Base-by-base conservation (phyloP, 1,140 invertebrate species). In the Onthophagus taurus region DNA sequence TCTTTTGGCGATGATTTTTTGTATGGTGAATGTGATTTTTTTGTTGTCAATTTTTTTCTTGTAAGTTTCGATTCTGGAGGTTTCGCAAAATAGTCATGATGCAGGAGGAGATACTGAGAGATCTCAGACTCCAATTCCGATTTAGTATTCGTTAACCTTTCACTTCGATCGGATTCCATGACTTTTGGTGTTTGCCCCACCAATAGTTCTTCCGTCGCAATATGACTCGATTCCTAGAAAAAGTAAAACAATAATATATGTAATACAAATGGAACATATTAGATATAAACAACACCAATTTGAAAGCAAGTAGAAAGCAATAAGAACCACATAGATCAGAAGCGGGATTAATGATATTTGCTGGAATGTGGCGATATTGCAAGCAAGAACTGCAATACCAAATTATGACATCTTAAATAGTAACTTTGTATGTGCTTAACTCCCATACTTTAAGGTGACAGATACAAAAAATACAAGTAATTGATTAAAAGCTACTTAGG, bases 181-280 rank as follows among this genome's bases (percentile, higher is more conserved):
- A 77, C 65, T 76, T 82, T 65, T 85, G 83, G 58, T 83, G 80
- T 35, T 76, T 76, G 17, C 82, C 81, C 84, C 83, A 86, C 83
- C 83, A 86, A 50, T 81, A 70, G 43, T 68, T 63, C 57, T 58
- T 61, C 52, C 58, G 56, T 33, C 63, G 51, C 49, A 70, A 60
- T 20, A 65, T 57, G 19, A 64, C 47, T 48, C 69, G 52, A 45
- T 61, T 63, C 54, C 63, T 64, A 34, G 56, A 63, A 38, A 52
- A 38, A 33, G 24, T 26, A 26, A 26, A 26, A 26, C n/a, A 7
- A n/a, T n/a, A n/a, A n/a, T n/a, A n/a, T n/a, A n/a, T n/a, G n/a
- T n/a, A n/a, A n/a, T n/a, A n/a, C n/a, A n/a, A n/a, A n/a, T n/a
- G n/a, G n/a, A n/a, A n/a, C n/a, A n/a, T 17, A 5, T 12, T 34